Conservation (phyloP, 2,888 invertebrate species). For the Lithophane leautieri region DNA sequence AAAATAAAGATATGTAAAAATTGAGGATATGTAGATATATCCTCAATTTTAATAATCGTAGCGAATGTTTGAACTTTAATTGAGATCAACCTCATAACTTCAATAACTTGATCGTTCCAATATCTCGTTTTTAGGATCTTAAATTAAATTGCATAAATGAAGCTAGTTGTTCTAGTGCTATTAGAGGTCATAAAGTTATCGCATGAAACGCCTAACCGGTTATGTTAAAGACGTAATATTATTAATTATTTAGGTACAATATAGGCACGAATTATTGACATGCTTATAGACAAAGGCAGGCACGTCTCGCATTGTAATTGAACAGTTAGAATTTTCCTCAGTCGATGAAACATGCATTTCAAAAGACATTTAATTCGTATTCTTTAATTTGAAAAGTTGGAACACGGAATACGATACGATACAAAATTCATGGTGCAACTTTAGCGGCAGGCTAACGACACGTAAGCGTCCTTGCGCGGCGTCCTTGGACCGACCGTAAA, state of each 20-base stretch:
- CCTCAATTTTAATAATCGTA: conserved; percentile 32
- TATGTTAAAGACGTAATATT: conserved; percentile 23
- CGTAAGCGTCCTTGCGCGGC: conserved; percentile 84
- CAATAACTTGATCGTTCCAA: conserved; percentile 22
- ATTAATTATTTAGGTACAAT: conserved; percentile 12
- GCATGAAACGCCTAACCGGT: conserved; percentile 39
- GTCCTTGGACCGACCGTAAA: conserved; percentile 85
- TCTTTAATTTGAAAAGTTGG: neutral
- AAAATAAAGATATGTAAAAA: conserved; percentile 7
- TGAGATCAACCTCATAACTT: conserved; percentile 37
- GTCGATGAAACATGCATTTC: neutral
- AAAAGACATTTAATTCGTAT: conserved; percentile 2
- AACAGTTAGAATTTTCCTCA: conserved; percentile 16
- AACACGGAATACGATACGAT: conserved; percentile 13
- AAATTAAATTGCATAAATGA: conserved; percentile 29
- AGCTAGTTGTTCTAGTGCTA: conserved; percentile 31
- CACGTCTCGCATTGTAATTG: conserved; percentile 20
- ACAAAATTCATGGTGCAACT: conserved; percentile 20
- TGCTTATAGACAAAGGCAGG: conserved; percentile 24
- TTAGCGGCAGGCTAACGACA: conserved; percentile 75
- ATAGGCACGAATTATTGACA: conserved; percentile 11
- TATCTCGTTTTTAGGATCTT: conserved; percentile 20
- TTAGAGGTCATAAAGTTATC: conserved; percentile 51
- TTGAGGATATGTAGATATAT: conserved; percentile 13
- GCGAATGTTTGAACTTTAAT: conserved; percentile 44